Evolutionary conservation across 1,140 invertebrate species (phyloP).

Genomic region (Cataglyphis hispanica): DNA sequence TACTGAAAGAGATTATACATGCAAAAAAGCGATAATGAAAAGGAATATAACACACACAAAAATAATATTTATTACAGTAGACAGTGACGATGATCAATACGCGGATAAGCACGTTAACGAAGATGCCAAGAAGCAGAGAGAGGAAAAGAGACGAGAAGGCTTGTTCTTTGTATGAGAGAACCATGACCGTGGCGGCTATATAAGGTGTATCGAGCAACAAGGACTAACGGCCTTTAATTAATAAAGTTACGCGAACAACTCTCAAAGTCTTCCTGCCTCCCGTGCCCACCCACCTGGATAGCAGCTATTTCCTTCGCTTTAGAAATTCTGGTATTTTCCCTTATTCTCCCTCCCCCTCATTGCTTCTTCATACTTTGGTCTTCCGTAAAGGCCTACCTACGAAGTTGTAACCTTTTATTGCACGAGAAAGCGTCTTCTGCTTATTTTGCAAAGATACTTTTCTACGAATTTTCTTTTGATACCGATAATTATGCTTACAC

Average conservation of each 20-base stretch:
- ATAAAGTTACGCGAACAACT: constrained; percentile 86
- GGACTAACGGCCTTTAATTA: constrained; percentile 85
- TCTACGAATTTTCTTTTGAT: constrained; percentile 22
- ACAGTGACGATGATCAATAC: constrained; percentile 75
- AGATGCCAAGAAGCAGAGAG: constrained; percentile 45
- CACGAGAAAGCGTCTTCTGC: constrained; percentile 58
- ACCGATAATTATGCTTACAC: constrained; percentile 37
- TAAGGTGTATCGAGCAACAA: constrained; percentile 83
- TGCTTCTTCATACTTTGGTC: constrained; percentile 66
- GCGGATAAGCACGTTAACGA: constrained; percentile 57
- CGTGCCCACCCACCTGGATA: constrained; percentile 61
- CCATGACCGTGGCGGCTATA: constrained; percentile 71
- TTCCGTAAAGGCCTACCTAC: constrained; percentile 56
- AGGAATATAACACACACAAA: constrained; percentile 53
- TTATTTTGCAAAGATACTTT: constrained; percentile 54
- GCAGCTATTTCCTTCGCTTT: constrained; percentile 76
- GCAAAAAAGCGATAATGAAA: constrained; percentile 27
- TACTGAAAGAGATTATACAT: constrained; percentile 41
- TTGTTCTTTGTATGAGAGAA: constrained; percentile 71
- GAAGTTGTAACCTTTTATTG: constrained; percentile 67
- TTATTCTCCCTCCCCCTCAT: constrained; percentile 64
- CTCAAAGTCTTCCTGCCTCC: constrained; percentile 79
- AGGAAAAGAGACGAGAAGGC: constrained; percentile 45
- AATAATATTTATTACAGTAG: constrained; percentile 64
- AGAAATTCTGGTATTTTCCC: constrained; percentile 81